phyloP scores from a whole-genome alignment of 2,113 vertebrate genomes.

The Salvelinus fontinalis region DNA sequence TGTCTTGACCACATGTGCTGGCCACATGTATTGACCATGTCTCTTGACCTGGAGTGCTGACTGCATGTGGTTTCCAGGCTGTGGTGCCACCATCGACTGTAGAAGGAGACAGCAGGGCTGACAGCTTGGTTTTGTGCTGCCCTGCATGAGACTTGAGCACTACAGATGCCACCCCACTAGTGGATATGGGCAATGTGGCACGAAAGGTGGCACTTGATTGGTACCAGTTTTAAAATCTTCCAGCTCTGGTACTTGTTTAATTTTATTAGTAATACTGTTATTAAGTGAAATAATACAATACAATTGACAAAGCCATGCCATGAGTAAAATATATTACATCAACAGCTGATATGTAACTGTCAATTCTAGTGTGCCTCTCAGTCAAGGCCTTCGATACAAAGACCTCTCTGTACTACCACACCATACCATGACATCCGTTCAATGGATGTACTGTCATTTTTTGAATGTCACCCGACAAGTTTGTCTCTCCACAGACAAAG shows the following conservation, averaged over 20 bases:
- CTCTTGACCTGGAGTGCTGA: slow-evolving; percentile 63
- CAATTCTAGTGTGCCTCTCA: neutral
- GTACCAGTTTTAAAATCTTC: slow-evolving; percentile 20
- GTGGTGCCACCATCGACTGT: slow-evolving; percentile 64
- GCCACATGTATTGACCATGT: slow-evolving; percentile 66
- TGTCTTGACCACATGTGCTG: slow-evolving; percentile 69
- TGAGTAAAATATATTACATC: neutral
- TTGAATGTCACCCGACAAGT: neutral
- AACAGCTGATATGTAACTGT: neutral
- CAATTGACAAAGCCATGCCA: too few relatives aligned
- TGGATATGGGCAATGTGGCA: slow-evolving; percentile 52
- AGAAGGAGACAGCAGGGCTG: slow-evolving; percentile 74
- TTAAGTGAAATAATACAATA: too few relatives aligned
- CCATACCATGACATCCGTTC: neutral
- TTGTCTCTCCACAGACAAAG: neutral
- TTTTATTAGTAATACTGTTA: too few relatives aligned
- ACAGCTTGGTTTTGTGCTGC: slow-evolving; percentile 69
- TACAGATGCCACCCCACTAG: slow-evolving; percentile 73
- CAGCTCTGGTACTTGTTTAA: neutral
- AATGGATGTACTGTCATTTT: neutral
- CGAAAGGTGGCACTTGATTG: slow-evolving; percentile 52
- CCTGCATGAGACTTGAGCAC: slow-evolving; percentile 71
- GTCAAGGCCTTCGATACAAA: too few relatives aligned
- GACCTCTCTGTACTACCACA: too few relatives aligned
- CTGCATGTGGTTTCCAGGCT: slow-evolving; percentile 49